Base-by-base conservation (phyloP, 2,113 vertebrate species). In the Syngnathus typhle region DNA sequence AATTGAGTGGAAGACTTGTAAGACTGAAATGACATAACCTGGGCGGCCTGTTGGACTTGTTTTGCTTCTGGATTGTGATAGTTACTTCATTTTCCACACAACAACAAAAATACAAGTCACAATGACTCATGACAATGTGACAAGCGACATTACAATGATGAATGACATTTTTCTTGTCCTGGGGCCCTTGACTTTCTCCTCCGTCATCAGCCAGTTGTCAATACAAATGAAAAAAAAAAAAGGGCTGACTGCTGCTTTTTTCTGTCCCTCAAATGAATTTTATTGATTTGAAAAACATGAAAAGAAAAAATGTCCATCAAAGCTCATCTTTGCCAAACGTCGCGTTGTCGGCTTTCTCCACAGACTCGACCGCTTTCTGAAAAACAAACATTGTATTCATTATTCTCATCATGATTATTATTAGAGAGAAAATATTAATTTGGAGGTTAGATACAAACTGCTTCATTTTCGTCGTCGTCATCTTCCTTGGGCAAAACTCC, bases 401-500 rank as follows among this genome's bases (percentile, higher is more conserved):
- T 23, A 8, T 58, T 36, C 32, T 32, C 13, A 36, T 13, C 1
- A 36, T 46, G 1, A 44, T 62, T 5, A 32, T 36, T 12, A 18
- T 23, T 32, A 7, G 13, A 16, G 6, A 36, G 6, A 27, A 27
- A 36, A 58, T 5, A 32, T 36, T 12, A 18, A 58, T 58, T 58
- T 58, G 2, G 55, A 32, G 15, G 5, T 16, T 16, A 36, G 12
- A 64, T 36, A 69, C 77, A 67, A 36, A 88, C 86, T 36, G 27
- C 65, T 0, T 78, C 69, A 0, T 79, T 65, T 0, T 81, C 76
- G 0, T 84, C 80, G 0, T 84, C 76, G 6, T 71, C 73, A 0
- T 81, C 66, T 0, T 85, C 71, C 4, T 80, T 18, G 0, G 94
- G 93, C 67, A 95, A 60, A 0, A 68, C 81, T 13, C 95, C 96